Evolutionary conservation across 2,113 vertebrate species (phyloP).

Genomic region (Leucoraja erinaceus): DNA sequence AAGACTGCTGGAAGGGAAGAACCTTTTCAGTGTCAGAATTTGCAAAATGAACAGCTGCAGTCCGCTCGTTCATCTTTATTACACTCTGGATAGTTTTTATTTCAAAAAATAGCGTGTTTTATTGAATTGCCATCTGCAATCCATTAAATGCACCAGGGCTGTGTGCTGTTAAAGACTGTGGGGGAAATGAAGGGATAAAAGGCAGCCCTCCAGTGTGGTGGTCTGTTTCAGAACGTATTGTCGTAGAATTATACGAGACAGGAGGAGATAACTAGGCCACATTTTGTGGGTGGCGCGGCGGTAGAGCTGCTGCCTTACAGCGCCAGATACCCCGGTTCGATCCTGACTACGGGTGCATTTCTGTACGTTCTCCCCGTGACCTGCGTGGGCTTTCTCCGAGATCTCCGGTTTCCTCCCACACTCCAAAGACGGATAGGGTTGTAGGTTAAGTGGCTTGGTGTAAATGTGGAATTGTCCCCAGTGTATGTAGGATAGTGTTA

Average conservation of each 20-base stretch:
- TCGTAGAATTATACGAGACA: background rate
- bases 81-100: slow-evolving; percentile 17
- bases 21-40: slow-evolving; percentile 10
- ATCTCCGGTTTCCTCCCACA: no score
- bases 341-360: no score
- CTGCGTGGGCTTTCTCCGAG: no score
- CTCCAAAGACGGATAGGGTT: no score
- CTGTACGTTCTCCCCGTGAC: no score
- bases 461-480: no score
- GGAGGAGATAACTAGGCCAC: background rate
- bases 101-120: slow-evolving; percentile 26
- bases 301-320: no score
- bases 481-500: no score
- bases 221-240: background rate
- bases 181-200: background rate
- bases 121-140: slow-evolving; percentile 21
- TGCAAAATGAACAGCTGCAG: slow-evolving; percentile 30
- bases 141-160: background rate
- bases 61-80: slow-evolving; percentile 26
- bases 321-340: no score
- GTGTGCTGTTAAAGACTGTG: background rate
- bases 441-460: no score
- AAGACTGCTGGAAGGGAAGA: slow-evolving; percentile 18
- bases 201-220: background rate
- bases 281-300: no score